Base-by-base conservation (phyloP, 2,888 invertebrate species). In the Onthophagus sagittarius region DNA sequence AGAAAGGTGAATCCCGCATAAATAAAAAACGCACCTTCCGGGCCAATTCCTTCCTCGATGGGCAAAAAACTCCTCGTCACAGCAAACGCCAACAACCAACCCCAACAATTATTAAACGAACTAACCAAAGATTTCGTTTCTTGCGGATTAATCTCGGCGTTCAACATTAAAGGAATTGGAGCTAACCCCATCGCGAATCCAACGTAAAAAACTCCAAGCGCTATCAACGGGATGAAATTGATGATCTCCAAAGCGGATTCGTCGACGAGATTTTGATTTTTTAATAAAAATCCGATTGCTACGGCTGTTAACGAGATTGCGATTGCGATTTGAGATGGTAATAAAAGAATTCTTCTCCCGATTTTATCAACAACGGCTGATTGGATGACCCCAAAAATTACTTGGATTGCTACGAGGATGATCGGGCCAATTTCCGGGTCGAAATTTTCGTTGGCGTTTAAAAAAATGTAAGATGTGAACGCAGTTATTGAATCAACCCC, bases 161-260 rank as follows among this genome's bases (percentile, higher is more conserved):
- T 72, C 88, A 93, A 92, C 87, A 94, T 88, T 93, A 93, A 93
- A 0, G 95, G 94, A 32, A 95, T 92, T 0, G 39, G 1, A 23
- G 95, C 95, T 79, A 91, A 92, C 63, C 94, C 94, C 63, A 94
- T 80, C 0, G 93, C 92, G 85, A 94, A 95, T 31, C 92, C 89
- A n/a, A 93, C 83, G 11, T 93, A 91, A 83, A 93, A 95, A 0
- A 92, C 76, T 13, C 92, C 91, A 15, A 95, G 83, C 32, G 91
- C 89, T 0, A 90, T 78, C 5, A 95, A 83, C 0, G 95, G 94
- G 71, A 95, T 81, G 92, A 93, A 94, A 0, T 88, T 87, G 6
- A 93, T 86, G 15, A 84, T 81, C 0, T 82, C 87, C 23, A 88
- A 84, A 0, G 81, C 76, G 0, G 83, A 71, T 23, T 70, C 65